Conservation (phyloP, 2,113 vertebrate genomes). For the Puntigrus tetrazona region DNA sequence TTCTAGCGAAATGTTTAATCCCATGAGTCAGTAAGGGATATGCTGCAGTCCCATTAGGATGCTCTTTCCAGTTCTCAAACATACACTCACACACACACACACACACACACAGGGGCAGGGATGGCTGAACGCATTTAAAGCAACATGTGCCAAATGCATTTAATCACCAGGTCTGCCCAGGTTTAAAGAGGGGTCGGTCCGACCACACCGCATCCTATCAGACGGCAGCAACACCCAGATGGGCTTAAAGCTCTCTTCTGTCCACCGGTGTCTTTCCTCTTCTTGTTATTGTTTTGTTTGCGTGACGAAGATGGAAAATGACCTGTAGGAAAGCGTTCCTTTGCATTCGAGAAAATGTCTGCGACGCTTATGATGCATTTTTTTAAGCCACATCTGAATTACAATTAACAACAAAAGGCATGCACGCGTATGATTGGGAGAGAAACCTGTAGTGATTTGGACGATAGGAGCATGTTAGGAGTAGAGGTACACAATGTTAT, state of each 20-base stretch:
- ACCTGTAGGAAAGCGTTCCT: background rate
- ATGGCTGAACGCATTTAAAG: slow-evolving; percentile 7
- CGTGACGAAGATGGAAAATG: background rate
- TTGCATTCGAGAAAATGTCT: background rate
- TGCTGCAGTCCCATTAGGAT: background rate
- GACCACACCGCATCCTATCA: background rate
- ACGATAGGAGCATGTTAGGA: too few relatives aligned
- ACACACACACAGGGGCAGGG: background rate
- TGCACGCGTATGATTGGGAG: too few relatives aligned
- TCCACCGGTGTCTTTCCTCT: background rate
- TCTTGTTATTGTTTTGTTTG: background rate
- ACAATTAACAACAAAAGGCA: background rate
- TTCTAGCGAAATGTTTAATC: background rate
- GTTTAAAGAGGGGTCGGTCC: background rate
- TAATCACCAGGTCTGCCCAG: background rate
- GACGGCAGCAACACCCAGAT: slow-evolving; percentile 7
- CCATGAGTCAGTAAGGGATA: background rate
- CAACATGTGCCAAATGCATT: slow-evolving; percentile 7
- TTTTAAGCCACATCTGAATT: background rate
- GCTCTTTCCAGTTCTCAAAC: background rate
- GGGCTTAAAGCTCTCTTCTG: background rate
- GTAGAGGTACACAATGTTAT: too few relatives aligned
- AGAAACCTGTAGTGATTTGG: too few relatives aligned
- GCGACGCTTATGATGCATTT: background rate
- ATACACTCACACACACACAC: too few relatives aligned